Evolutionary conservation across 2,888 invertebrate species (phyloP).

Genomic region (Perdita meconis): DNA sequence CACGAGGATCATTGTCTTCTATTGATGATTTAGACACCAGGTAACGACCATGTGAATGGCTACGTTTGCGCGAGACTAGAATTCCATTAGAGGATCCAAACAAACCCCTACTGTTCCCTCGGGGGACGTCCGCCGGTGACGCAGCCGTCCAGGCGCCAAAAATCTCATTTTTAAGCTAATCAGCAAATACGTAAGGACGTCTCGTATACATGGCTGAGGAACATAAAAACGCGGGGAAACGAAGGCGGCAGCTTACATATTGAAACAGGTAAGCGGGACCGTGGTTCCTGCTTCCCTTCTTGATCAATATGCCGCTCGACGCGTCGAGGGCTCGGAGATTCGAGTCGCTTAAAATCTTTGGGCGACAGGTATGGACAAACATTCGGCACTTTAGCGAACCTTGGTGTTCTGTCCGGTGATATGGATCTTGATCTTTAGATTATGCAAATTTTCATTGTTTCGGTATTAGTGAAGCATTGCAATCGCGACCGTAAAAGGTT

Average conservation of each 20-base stretch:
- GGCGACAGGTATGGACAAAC: constrained; percentile 28
- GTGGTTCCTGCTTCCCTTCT: constrained; percentile 10
- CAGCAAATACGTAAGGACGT: constrained; percentile 59
- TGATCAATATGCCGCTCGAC: constrained; percentile 55
- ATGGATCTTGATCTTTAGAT: neutral
- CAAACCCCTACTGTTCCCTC: constrained; percentile 45
- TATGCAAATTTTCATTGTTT: neutral
- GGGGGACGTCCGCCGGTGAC: constrained; percentile 28
- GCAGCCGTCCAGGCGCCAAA: constrained; percentile 61
- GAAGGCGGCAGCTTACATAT: constrained; percentile 54
- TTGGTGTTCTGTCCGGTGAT: neutral
- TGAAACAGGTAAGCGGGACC: constrained; percentile 35
- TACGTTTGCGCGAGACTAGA: constrained; percentile 53
- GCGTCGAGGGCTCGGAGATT: constrained; percentile 24
- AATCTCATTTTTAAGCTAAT: constrained; percentile 65
- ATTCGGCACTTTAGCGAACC: constrained; percentile 38
- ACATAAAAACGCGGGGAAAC: constrained; percentile 40
- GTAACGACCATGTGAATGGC: constrained; percentile 59
- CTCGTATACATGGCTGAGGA: constrained; percentile 40
- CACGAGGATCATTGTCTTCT: constrained; percentile 35
- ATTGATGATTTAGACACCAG: constrained; percentile 51
- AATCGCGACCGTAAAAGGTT: too few relatives aligned
- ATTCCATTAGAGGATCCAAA: constrained; percentile 59
- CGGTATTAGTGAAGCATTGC: too few relatives aligned
- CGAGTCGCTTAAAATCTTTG: constrained; percentile 23